These are phyloP conservation scores for Gonioctena quinquepunctata DNA, from an alignment of 1,140 invertebrate genomes.

Conservation along the genomic window DNA sequence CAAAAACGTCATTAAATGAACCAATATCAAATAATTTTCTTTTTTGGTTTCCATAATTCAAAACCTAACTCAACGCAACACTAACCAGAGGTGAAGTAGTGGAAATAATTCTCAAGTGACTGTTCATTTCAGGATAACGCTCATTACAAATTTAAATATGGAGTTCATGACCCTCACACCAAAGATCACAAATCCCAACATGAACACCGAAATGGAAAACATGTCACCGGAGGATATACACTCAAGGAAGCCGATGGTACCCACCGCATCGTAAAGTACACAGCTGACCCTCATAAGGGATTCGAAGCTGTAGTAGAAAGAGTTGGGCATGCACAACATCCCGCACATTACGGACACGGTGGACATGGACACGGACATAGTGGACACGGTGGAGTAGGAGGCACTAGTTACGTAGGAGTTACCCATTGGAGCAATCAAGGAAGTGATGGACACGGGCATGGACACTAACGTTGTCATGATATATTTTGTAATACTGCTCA, in stretches of 20 bases:
- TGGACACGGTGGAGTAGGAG: slow-evolving; percentile 21
- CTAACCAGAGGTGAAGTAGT: too few species aligned
- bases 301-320: slow-evolving; percentile 41
- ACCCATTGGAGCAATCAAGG: slow-evolving; percentile 28
- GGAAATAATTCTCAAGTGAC: too few species aligned
- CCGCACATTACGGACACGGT: neutral
- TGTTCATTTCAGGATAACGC: slow-evolving; percentile 18
- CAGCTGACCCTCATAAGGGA: slow-evolving; percentile 52
- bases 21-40: neutral
- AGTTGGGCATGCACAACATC: slow-evolving; percentile 6
- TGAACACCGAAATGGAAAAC: slow-evolving; percentile 56
- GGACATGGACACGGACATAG: slow-evolving; percentile 7
- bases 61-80: neutral
- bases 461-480: too few species aligned
- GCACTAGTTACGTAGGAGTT: slow-evolving; percentile 27
- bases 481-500: too few species aligned
- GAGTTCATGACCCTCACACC: slow-evolving; percentile 57
- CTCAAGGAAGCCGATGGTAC: slow-evolving; percentile 57
- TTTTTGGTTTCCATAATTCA: neutral
- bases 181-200: slow-evolving; percentile 58
- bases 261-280: slow-evolving; percentile 55
- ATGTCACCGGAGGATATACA: slow-evolving; percentile 56
- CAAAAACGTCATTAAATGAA: neutral
- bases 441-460: neutral
- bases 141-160: slow-evolving; percentile 58